Conservation (phyloP, 2,888 invertebrate genomes). For the Calephelis perditalis region DNA sequence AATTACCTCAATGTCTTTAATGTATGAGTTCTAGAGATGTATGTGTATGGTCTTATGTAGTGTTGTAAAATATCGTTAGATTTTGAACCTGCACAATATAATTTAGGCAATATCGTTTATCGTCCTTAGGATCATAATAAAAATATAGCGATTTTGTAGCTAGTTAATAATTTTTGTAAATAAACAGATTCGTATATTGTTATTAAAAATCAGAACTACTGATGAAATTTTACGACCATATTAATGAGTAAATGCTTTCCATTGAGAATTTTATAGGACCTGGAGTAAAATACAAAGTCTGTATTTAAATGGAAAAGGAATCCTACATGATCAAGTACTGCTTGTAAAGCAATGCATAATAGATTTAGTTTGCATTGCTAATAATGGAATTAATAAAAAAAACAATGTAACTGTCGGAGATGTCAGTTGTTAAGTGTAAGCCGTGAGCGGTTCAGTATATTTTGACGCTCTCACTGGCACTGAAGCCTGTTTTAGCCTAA, state of each 20-base stretch:
- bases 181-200: slow-evolving; percentile 36
- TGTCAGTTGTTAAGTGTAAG: too few relatives aligned
- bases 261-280: neutral
- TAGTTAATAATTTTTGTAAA: slow-evolving; percentile 57
- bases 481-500: slow-evolving; percentile 5
- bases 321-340: too few relatives aligned
- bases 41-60: slow-evolving; percentile 57
- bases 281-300: too few relatives aligned
- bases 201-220: slow-evolving; percentile 44
- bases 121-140: slow-evolving; percentile 39
- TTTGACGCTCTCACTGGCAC: neutral
- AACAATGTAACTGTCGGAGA: too few relatives aligned
- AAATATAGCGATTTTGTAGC: slow-evolving; percentile 49
- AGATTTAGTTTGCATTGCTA: too few relatives aligned
- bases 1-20: slow-evolving; percentile 77
- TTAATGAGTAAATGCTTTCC: neutral
- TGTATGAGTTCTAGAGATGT: slow-evolving; percentile 57
- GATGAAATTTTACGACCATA: slow-evolving; percentile 23
- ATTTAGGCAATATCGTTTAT: slow-evolving; percentile 42
- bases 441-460: neutral
- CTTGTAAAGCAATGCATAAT: too few relatives aligned
- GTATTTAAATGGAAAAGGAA: too few relatives aligned
- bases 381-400: too few relatives aligned
- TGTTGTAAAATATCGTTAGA: slow-evolving; percentile 56
- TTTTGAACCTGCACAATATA: slow-evolving; percentile 50